Evolutionary conservation across 2,113 vertebrate species (phyloP).

Genomic region (Colistium nudipinnis): DNA sequence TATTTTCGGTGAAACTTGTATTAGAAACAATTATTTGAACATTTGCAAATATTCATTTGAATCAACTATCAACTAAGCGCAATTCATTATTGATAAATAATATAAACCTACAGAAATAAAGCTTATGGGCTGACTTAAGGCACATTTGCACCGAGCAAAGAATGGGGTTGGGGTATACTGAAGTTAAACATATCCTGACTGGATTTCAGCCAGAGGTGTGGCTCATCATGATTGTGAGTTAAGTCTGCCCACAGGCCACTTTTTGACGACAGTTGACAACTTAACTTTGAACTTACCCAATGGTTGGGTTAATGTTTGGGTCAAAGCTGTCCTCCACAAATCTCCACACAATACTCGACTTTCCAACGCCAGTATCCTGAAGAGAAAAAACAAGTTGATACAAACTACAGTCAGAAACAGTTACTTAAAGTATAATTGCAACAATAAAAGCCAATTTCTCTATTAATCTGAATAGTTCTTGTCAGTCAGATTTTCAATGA

Average conservation of each 20-base stretch:
- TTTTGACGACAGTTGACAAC: background rate
- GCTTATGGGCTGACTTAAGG: no score
- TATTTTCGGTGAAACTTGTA: no score
- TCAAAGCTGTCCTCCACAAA: constrained; percentile 98
- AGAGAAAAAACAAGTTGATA: constrained; percentile 35
- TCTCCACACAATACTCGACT: constrained; percentile 95
- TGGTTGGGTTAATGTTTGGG: constrained; percentile 97
- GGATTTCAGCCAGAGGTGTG: no score
- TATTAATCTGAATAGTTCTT: no score
- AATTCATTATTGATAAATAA: no score
- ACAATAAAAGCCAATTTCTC: background rate
- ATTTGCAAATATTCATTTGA: no score
- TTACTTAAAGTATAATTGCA: background rate
- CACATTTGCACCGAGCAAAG: no score
- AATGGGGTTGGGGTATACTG: no score
- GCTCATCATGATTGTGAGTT: background rate
- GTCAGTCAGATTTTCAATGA: background rate
- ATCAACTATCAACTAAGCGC: no score
- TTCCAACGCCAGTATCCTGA: constrained; percentile 95
- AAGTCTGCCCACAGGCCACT: background rate
- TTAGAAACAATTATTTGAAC: no score
- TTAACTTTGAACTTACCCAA: constrained; percentile 85
- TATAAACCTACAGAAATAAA: no score
- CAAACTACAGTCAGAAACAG: constrained; percentile 25
- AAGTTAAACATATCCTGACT: no score